Base-by-base conservation (phyloP, 1,140 invertebrate species). In the Tyrophagus putrescentiae region DNA sequence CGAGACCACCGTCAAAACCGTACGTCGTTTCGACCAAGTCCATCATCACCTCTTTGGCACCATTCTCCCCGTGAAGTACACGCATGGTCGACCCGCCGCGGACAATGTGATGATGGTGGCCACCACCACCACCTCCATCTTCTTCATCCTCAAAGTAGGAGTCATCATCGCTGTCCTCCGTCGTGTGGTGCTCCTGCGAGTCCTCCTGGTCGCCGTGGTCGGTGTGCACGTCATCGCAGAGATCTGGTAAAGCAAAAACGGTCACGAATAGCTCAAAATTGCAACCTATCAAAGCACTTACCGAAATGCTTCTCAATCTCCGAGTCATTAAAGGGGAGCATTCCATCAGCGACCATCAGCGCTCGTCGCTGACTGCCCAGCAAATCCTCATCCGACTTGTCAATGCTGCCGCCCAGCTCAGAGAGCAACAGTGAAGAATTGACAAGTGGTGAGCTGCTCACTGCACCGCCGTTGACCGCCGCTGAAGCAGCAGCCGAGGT, bases 291-390 rank as follows among this genome's bases (percentile, higher is more conserved):
- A 59, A 58, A 18, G 57, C 13, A 63, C 68, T 85, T 84, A 69
- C 81, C 78, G 71, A 87, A 87, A 72, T 88, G 84, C 65, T 83
- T 84, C 72, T 87, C 85, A 65, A 84, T 81, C 71, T 88, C 85
- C 42, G 84, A 83, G 70, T 87, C 84, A 56, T 82, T 84, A 79
- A 62, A 42, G 9, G 16, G n/a, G 25, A 42, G 27, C 6, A 5
- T 42, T 31, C 7, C 6, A 42, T 27, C 52, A 63, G n/a, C 21
- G 6, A 41, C 25, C 21, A 23, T 33, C 4, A 9, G 57, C 83
- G 75, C 31, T 7, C 21, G 7, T 9, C 31, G 45, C 23, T 48
- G 45, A 48, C 31, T 21, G 45, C 7, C 45, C 13, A 48, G 7
- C 23, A 48, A 25, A 21, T 48, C 45, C 13, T 48, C 45, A 29